Base-by-base conservation (phyloP, 64 coral and sea anemone genomes). In the Porites australiensis region DNA sequence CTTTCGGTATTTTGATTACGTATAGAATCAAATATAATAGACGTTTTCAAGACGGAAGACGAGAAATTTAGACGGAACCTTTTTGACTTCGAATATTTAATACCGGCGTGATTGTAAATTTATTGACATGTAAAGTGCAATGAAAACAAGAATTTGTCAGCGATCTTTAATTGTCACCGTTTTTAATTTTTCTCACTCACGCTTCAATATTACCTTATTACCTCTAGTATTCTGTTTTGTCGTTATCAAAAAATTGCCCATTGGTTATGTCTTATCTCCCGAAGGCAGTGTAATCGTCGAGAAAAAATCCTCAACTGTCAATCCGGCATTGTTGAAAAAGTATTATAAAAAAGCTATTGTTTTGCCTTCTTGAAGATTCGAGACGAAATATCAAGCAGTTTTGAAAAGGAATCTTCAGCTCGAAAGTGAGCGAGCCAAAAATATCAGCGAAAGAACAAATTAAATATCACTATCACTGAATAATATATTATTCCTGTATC, bases 321-420 rank as follows among this genome's bases (percentile, higher is more conserved):
- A 37, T 37, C 18, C 46, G 62, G 50, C 50, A 15, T 76, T 76
- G 27, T 37, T 37, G 27, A 37, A 8, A 76, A 76, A 76, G 49
- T 4, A 16, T 76, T 84, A 50, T 66, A 66, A 69, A 66, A 84
- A 68, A 44, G 69, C 67, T 53, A 62, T 10, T 63, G 18, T 67
- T 84, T 82, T 84, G 16, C 63, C 15, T 8, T 37, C 27, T 3
- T 67, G 15, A 61, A 53, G 69, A 84, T 51, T 50, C 50, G 3
- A 43, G 16, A 4, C 9, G 61, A 84, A 49, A 5, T 50, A 46
- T n/a, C n/a, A 44, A n/a, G 12, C 18, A 23, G 1, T 64, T 82
- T 82, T 3, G 14, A 47, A 64, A 13, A 12, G 48, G 23, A 16
- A 21, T 64, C 12, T 48, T 46, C 20, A 11, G 59, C n/a, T 60